These are phyloP conservation scores for Ageneiosus marmoratus DNA, from an alignment of 2,113 vertebrate genomes.

Conservation along the genomic window DNA sequence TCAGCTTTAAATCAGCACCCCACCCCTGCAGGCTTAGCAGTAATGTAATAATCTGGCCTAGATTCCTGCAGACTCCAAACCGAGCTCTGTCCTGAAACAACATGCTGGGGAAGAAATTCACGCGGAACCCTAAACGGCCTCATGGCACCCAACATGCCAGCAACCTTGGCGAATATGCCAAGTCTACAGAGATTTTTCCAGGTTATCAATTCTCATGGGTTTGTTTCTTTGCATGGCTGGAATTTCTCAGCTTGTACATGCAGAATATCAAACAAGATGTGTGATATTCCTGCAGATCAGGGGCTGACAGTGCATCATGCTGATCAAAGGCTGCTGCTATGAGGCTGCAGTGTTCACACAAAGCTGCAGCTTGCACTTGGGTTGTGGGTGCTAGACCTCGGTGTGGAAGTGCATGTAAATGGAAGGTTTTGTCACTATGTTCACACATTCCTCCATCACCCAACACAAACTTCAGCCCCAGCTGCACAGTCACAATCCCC, in stretches of 20 bases:
- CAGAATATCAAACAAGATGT: constrained; percentile 70
- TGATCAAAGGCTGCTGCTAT: constrained; percentile 62
- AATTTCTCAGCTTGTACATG: constrained; percentile 75
- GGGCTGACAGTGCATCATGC: constrained; percentile 36
- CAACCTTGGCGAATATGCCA: constrained; percentile 41
- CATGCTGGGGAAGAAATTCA: constrained; percentile 18
- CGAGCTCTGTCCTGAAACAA: constrained; percentile 49
- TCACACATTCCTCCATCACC: constrained; percentile 67
- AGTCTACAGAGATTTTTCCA: constrained; percentile 31
- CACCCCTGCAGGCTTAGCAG: constrained; percentile 49
- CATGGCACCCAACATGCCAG: constrained; percentile 27
- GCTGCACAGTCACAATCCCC: constrained; percentile 6
- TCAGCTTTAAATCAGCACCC: constrained; percentile 62
- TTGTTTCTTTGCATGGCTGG: constrained; percentile 55
- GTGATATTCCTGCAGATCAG: constrained; percentile 64
- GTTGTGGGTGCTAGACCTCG: constrained; percentile 65
- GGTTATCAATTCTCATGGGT: constrained; percentile 61
- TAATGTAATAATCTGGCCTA: constrained; percentile 59
- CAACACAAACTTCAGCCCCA: constrained; percentile 41
- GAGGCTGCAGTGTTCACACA: constrained; percentile 58
- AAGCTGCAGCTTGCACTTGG: constrained; percentile 63
- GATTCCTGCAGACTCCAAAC: constrained; percentile 54
- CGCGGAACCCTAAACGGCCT: constrained; percentile 39
- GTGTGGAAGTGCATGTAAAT: constrained; percentile 67
- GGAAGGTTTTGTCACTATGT: constrained; percentile 72